Conservation (phyloP, 2,113 vertebrate species). For the Saccopteryx bilineata region DNA sequence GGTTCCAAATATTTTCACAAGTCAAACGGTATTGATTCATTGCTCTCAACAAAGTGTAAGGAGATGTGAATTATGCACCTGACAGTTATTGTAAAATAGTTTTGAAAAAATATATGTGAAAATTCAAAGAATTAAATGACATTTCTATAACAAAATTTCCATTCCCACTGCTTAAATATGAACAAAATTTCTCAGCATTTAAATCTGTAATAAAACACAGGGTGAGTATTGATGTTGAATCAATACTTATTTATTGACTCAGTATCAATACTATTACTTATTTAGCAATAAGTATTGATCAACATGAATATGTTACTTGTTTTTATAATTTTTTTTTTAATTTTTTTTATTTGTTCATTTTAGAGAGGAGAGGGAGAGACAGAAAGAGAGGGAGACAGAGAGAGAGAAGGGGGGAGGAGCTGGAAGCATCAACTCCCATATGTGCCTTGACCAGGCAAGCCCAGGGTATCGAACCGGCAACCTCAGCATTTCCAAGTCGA, state of each 20-base stretch:
- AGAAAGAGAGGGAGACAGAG: no score
- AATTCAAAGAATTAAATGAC: slow-evolving; percentile 58
- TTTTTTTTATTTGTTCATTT: no score
- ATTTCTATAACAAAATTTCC: slow-evolving; percentile 55
- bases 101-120: slow-evolving; percentile 44
- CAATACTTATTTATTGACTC: not conserved
- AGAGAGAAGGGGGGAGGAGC: no score
- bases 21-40: slow-evolving; percentile 25
- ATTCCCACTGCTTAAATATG: slow-evolving; percentile 32
- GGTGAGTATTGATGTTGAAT: not conserved
- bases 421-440: no score
- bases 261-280: not conserved
- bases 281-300: not conserved
- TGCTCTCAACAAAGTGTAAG: not conserved
- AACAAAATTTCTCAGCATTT: slow-evolving; percentile 55
- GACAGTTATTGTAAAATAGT: slow-evolving; percentile 12
- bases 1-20: slow-evolving; percentile 57
- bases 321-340: no score
- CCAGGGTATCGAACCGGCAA: no score
- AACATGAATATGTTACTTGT: not conserved
- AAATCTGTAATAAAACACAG: not conserved
- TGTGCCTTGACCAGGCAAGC: no score
- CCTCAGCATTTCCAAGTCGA: no score
- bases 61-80: not conserved
- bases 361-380: no score